Percentiles rank a stretch among this genome's conserved stretches.
phyloP scores from a whole-genome alignment of 2,888 invertebrate genomes.

The Eretmocerus hayati region DNA sequence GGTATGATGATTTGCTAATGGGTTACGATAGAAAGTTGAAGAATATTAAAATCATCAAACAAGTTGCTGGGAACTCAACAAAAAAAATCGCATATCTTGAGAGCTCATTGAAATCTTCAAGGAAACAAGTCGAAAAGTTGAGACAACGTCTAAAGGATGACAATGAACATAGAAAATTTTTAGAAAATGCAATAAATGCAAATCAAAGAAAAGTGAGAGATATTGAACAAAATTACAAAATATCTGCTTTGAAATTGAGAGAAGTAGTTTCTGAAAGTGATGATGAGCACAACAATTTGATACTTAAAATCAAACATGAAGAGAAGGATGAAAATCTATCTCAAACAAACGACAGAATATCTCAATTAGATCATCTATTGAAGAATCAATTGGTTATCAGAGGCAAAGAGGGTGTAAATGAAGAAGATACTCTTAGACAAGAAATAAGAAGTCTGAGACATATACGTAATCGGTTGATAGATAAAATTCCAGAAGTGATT shows the following conservation, averaged over 20 bases:
- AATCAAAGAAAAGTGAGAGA: conserved; percentile 49
- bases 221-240: conserved; percentile 51
- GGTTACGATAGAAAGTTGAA: conserved; percentile 51
- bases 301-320: conserved; percentile 46
- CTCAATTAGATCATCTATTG: conserved; percentile 61
- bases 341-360: conserved; percentile 62
- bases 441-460: conserved; percentile 75
- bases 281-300: conserved; percentile 50
- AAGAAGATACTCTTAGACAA: conserved; percentile 56
- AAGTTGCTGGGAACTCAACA: conserved; percentile 57
- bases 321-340: conserved; percentile 52
- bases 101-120: conserved; percentile 65
- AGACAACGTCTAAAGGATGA: conserved; percentile 68
- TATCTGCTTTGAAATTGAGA: conserved; percentile 39
- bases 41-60: conserved; percentile 51
- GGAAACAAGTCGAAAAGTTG: conserved; percentile 68
- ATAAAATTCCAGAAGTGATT: neutral
- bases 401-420: conserved; percentile 52
- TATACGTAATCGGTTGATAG: conserved; percentile 67
- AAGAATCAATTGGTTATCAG: conserved; percentile 62
- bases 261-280: conserved; percentile 49
- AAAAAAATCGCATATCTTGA: conserved; percentile 67
- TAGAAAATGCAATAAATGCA: conserved; percentile 59
- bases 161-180: conserved; percentile 61
- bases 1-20: conserved; percentile 46